Percentiles rank a stretch among this genome's conserved stretches.
Evolutionary conservation across 2,797 vertebrate species (phyloP).

Genomic region (Enteromius afrohamiltoni): DNA sequence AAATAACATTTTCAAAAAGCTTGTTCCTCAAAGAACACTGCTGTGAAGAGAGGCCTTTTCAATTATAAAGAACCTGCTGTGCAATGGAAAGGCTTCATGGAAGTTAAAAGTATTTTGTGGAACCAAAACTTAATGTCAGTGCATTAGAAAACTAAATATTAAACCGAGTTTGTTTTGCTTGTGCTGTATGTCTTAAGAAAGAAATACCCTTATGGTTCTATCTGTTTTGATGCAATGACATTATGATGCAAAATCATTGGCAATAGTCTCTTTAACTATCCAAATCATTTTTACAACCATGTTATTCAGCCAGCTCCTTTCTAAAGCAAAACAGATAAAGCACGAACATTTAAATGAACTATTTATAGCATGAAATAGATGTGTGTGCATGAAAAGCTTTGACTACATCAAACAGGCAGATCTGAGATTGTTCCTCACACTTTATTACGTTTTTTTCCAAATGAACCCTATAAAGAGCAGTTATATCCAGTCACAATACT

Average conservation of each 20-base stretch:
- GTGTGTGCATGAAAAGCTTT: background rate
- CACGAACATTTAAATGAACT: background rate
- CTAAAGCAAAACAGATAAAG: background rate
- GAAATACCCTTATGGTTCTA: background rate
- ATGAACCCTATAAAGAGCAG: background rate
- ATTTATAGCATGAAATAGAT: background rate
- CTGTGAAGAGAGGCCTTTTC: background rate
- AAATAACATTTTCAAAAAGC: background rate
- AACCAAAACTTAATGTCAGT: background rate
- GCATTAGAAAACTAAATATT: background rate
- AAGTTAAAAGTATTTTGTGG: background rate
- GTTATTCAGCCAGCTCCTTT: background rate
- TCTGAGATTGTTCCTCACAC: conserved; percentile 3
- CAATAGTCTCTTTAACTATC: background rate
- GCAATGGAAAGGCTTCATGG: background rate
- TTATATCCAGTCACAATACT: conserved; percentile 19
- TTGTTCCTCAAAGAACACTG: background rate
- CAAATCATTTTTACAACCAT: background rate
- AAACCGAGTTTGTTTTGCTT: background rate
- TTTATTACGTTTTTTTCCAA: conserved; percentile 6
- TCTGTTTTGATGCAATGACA: background rate
- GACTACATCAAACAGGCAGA: background rate
- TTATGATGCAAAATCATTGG: background rate
- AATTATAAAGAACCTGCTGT: background rate
- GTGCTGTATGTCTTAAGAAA: background rate